These are phyloP conservation scores for Drosophila teissieri DNA, from an alignment of 1,140 invertebrate species.

Conservation along the genomic window DNA sequence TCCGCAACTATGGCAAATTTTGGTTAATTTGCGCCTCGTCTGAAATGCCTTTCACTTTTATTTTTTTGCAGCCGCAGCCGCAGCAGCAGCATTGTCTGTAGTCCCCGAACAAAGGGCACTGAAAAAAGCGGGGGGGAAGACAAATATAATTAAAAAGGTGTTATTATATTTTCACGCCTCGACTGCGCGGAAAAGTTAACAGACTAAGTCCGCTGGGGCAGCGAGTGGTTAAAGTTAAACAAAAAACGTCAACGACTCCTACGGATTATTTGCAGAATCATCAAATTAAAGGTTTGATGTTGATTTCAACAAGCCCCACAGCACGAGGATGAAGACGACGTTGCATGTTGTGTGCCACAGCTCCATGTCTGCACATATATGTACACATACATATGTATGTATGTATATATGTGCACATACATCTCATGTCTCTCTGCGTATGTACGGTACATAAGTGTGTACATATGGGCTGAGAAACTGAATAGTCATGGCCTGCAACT, in stretches of 20 bases:
- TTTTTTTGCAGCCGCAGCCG: constrained; percentile 1
- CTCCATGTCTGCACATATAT: background rate
- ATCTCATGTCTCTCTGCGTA: constrained; percentile 11
- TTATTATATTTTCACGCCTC: constrained; percentile 83
- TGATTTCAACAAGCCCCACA: constrained; percentile 74
- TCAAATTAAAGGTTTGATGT: constrained; percentile 83
- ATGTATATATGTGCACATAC: background rate
- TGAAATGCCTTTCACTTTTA: constrained; percentile 54
- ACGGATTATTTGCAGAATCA: constrained; percentile 81
- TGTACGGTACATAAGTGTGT: background rate
- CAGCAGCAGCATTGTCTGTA: background rate
- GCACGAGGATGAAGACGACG: constrained; percentile 25
- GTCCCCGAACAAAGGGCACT: constrained; percentile 2
- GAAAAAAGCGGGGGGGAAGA: background rate
- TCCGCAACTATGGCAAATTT: constrained; percentile 60
- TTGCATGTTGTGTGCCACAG: constrained; percentile 8
- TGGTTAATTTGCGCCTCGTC: constrained; percentile 54
- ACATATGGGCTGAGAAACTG: constrained; percentile 50
- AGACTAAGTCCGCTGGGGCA: constrained; percentile 45
- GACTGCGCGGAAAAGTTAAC: constrained; percentile 61
- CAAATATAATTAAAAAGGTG: constrained; percentile 77
- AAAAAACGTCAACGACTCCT: constrained; percentile 70
- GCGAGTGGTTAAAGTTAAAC: constrained; percentile 20
- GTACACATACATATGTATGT: background rate
- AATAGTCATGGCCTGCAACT: constrained; percentile 53